These are phyloP conservation scores for Pterocles burchelli DNA, from an alignment of 2,113 vertebrate species.

Conservation along the genomic window DNA sequence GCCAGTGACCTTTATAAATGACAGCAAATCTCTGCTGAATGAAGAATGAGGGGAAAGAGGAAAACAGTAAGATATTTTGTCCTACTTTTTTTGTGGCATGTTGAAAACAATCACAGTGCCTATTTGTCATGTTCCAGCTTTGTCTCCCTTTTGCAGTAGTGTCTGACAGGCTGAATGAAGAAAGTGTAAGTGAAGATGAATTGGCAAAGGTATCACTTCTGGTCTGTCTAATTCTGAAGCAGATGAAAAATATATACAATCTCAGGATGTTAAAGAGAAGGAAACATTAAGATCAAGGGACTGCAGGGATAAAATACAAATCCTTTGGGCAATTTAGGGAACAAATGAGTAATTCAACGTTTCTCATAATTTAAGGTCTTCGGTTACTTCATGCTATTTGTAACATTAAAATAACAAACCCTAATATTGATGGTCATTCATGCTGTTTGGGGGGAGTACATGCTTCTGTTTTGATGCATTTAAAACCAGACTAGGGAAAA, in stretches of 20 bases:
- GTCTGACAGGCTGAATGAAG: conserved; percentile 75
- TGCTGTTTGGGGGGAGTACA: neutral
- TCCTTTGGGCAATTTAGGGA: conserved; percentile 18
- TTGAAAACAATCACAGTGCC: conserved; percentile 78
- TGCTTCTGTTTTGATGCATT: neutral
- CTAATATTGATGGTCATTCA: neutral
- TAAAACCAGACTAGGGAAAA: neutral
- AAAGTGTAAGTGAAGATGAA: conserved; percentile 79
- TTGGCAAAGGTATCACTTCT: conserved; percentile 69
- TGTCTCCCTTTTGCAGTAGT: conserved; percentile 59
- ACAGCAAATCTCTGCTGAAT: conserved; percentile 74
- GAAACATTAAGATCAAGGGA: conserved; percentile 45
- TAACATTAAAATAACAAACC: conserved; percentile 45
- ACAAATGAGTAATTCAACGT: conserved; percentile 58
- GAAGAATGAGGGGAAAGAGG: conserved; percentile 74
- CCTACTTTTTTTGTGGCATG: conserved; percentile 75
- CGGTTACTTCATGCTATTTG: neutral
- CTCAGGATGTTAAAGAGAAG: conserved; percentile 70
- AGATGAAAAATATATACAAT: conserved; percentile 77
- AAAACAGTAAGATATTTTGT: conserved; percentile 84
- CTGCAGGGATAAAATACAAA: neutral
- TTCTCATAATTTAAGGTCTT: conserved; percentile 57
- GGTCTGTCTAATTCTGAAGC: conserved; percentile 72
- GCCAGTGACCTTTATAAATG: conserved; percentile 77
- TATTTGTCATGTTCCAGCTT: conserved; percentile 77